Percentiles rank a stretch among this genome's conserved stretches.
phyloP scores from a whole-genome alignment of 2,797 vertebrate species.

The Oreochromis mossambicus region DNA sequence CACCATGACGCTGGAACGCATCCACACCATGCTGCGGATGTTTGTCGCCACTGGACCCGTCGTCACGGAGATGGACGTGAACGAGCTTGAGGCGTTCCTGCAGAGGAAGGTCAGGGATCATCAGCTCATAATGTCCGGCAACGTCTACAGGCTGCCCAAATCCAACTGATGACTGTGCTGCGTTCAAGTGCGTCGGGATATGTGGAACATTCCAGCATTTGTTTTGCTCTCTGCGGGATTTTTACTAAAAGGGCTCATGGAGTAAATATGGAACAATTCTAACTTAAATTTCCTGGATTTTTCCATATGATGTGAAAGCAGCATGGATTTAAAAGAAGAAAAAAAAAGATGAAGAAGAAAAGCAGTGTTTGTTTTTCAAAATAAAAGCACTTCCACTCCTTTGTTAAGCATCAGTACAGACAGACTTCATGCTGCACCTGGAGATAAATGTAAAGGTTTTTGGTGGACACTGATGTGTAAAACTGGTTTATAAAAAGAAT shows the following conservation, averaged over 20 bases:
- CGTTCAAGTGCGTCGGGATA: background rate
- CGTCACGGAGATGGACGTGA: constrained; percentile 90
- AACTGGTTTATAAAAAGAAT: background rate
- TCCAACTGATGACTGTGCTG: constrained; percentile 50
- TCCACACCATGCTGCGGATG: constrained; percentile 97
- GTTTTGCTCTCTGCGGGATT: background rate
- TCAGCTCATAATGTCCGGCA: constrained; percentile 84
- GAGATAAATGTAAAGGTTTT: background rate
- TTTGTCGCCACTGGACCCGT: constrained; percentile 93
- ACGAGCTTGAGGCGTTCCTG: constrained; percentile 93
- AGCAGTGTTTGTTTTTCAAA: background rate
- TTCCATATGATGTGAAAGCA: background rate
- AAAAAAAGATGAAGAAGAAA: background rate
- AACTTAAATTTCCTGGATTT: background rate
- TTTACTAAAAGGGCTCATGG: background rate
- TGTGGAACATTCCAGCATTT: background rate
- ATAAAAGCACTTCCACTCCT: background rate
- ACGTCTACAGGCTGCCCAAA: constrained; percentile 93
- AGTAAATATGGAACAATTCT: background rate
- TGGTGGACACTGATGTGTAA: background rate
- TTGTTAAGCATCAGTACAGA: background rate
- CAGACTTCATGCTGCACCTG: background rate
- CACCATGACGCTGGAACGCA: constrained; percentile 93
- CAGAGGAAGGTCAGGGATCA: constrained; percentile 94
- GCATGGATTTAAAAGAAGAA: accelerated